Conservation (phyloP, 2,888 invertebrate genomes). For the Habroteleia sp. region DNA sequence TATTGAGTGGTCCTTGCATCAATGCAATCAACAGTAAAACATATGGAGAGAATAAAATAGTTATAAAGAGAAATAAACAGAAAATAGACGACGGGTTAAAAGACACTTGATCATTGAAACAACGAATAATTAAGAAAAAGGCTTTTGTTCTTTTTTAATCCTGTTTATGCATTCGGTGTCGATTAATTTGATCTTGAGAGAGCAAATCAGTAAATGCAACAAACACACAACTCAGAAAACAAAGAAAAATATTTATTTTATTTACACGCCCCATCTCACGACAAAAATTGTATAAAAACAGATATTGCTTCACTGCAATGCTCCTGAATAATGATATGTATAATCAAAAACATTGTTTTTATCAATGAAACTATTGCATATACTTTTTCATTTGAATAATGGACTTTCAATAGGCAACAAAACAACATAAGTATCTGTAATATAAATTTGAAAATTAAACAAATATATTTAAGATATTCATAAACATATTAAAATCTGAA, state of each 20-base stretch:
- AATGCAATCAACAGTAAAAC: conserved; percentile 80
- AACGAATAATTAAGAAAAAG: conserved; percentile 58
- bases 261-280: conserved; percentile 47
- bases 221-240: conserved; percentile 48
- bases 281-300: conserved; percentile 24
- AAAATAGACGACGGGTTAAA: conserved; percentile 52
- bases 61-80: conserved; percentile 57
- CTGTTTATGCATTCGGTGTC: conserved; percentile 51
- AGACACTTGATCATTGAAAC: conserved; percentile 61
- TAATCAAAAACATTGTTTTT: background rate
- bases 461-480: no score
- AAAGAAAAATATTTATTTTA: conserved; percentile 32
- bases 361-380: no score
- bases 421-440: no score
- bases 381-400: no score
- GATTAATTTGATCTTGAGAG: conserved; percentile 41
- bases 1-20: conserved; percentile 91
- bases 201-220: conserved; percentile 51
- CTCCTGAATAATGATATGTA: conserved; percentile 12
- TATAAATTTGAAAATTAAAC: no score
- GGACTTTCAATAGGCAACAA: no score
- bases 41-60: conserved; percentile 65
- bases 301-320: conserved; percentile 23
- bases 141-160: conserved; percentile 39
- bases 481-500: no score